Percentiles rank a stretch among this genome's conserved stretches.
Evolutionary conservation across 2,888 invertebrate genomes (phyloP).

Genomic region (Nephrocerus scutellatus): DNA sequence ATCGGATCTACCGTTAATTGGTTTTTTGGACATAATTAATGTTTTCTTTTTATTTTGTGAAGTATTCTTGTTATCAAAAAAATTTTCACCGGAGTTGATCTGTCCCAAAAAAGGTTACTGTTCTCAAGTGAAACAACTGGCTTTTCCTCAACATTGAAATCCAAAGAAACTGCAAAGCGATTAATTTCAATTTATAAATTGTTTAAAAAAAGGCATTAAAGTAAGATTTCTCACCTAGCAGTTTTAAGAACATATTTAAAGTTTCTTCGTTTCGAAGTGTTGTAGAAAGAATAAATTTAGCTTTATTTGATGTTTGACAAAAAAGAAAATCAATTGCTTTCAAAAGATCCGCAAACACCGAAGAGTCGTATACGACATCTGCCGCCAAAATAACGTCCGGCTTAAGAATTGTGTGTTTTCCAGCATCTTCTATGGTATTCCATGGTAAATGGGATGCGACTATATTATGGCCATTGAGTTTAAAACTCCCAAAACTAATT

Average conservation of each 20-base stretch:
- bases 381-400: slow-evolving; percentile 54
- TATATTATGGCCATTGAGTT: slow-evolving; percentile 8
- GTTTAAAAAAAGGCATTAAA: too few species aligned
- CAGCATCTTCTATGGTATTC: slow-evolving; percentile 46
- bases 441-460: slow-evolving; percentile 44
- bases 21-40: too few species aligned
- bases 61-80: too few species aligned
- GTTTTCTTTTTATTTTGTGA: too few species aligned
- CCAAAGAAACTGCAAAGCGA: too few species aligned
- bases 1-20: too few species aligned
- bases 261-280: slow-evolving; percentile 62
- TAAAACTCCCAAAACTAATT: neutral
- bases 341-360: slow-evolving; percentile 49
- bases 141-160: too few species aligned
- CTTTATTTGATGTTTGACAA: slow-evolving; percentile 29
- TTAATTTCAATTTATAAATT: too few species aligned
- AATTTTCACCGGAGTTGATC: too few species aligned
- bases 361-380: slow-evolving; percentile 56
- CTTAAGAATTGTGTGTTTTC: slow-evolving; percentile 29
- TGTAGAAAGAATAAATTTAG: slow-evolving; percentile 51
- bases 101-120: too few species aligned
- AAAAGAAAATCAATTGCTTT: slow-evolving; percentile 48
- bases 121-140: too few species aligned
- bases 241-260: slow-evolving; percentile 51
- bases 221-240: slow-evolving; percentile 55